phyloP scores from a whole-genome alignment of 2,888 invertebrate species.

The Seira musarum region DNA sequence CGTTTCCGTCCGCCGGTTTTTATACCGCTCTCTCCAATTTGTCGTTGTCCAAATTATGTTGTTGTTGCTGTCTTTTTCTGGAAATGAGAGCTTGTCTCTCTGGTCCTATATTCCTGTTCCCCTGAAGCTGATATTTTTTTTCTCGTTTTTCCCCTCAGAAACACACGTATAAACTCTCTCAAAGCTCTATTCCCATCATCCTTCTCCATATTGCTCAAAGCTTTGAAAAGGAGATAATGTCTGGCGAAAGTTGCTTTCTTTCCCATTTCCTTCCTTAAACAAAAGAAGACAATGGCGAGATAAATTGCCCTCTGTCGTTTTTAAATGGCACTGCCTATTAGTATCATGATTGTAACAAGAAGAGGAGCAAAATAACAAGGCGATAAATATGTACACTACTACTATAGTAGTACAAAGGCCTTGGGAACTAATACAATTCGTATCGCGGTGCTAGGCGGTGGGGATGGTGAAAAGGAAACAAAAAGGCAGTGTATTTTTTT shows the following conservation, averaged over 20 bases:
- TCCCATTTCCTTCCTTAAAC: neutral
- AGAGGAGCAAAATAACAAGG: neutral
- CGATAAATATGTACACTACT: neutral
- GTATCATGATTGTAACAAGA: conserved; percentile 13
- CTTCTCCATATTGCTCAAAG: neutral
- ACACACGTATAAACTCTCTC: neutral
- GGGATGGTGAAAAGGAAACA: neutral
- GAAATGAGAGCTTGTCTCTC: conserved; percentile 22
- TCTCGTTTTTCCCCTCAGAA: neutral
- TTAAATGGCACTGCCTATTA: conserved; percentile 8
- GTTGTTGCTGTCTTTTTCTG: conserved; percentile 23
- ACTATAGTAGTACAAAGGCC: neutral
- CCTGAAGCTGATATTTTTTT: neutral
- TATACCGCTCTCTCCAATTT: conserved; percentile 52
- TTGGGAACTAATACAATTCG: neutral
- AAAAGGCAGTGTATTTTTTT: neutral
- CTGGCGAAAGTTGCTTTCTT: conserved; percentile 15
- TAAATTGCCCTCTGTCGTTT: neutral
- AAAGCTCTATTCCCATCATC: neutral
- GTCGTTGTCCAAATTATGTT: conserved; percentile 56
- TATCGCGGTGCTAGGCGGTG: neutral
- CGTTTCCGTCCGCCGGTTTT: conserved; percentile 31
- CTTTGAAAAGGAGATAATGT: conserved; percentile 9
- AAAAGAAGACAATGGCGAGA: conserved; percentile 19
- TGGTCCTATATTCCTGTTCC: conserved; percentile 11